Evolutionary conservation across 2,113 vertebrate genomes (phyloP), one percentile per base, ranked within the genome.

Genomic region (Chamaetylas fuelleborni): DNA sequence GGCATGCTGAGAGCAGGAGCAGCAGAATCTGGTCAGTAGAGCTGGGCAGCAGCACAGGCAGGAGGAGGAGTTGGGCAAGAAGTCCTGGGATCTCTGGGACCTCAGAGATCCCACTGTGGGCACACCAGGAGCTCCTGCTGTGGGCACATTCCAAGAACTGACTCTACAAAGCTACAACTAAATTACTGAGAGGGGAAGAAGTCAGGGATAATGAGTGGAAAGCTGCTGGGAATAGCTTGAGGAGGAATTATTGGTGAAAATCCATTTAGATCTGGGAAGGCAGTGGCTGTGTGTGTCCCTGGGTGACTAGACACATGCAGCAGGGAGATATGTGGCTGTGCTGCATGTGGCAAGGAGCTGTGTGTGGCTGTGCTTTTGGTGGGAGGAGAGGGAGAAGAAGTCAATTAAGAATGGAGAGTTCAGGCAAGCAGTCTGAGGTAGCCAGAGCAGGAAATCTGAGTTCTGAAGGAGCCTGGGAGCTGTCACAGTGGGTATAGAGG

Each of bases 271-370:
- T 26, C 48, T 80, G 80, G 77, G 60, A 66, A 34, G 60, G 56
- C 5, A 69, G 58, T 24, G 36, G 34, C 14, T 70, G 13, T 19
- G 5, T 19, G 23, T 65, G 66, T 43, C 73, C n/a, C 42, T 54
- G 48, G 56, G 48, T 66, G 53, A 29, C n/a, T 60, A 43, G 42
- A 60, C 6, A 3, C 0, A 1, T 34, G 56, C 1, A 1, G 18
- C 1, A 7, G 20, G 25, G n/a, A 1, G 54, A 9, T 31, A 18
- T 48, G 34, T 57, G 42, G 22, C 48, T 53, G 40, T 89, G 31
- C 66, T 81, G 9, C 26, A 29, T n/a, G 42, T 1, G 1, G 33
- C 1, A 5, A 19, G 23, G 26, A 1, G 11, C 5, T 13, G 13
- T 31, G n/a, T 57, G 42, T 40, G 42, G 22, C 48, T 57, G 36